Evolutionary conservation across 2,797 vertebrate genomes (phyloP), one percentile per base, ranked within the genome.

Genomic region (Pterois miles): DNA sequence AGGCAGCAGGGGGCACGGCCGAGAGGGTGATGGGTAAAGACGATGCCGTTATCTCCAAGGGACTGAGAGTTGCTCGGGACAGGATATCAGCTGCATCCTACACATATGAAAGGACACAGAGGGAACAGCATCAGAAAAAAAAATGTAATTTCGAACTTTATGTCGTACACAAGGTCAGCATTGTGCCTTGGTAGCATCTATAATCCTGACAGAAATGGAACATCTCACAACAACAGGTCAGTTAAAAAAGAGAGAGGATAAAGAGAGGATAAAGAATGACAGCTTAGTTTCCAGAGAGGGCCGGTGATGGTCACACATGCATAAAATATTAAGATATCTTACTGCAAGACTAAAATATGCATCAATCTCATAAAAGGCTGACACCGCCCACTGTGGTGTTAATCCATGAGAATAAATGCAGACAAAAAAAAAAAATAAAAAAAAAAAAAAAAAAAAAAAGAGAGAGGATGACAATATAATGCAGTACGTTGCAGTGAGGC

Each of bases 41-140:
- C 18, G 93, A 91, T 1, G 94, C 94, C 2, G 96, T 93, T 72
- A 96, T 80, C 20, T 96, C 96, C n/a, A 95, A 87, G 10, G 97
- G 96, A 68, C 97, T 97, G 46, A 94, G 94, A 64, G 98, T 99
- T 18, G 96, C 97, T 88, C 97, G 96, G 53, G 98, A 94, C 87
- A 98, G 95, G 50, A 98, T 98, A 68, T 99, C 97, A 14, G 96
- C 98, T 9, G 96, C 98, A 86, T 98, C 97, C 98, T 99, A 71
- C 31, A 65, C 54, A 52, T 16, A 48, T 9, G 60, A 67, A 78
- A 67, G n/a, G 22, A 70, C 16, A 75, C 12, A 76, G 23, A 71
- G 23, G 59, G 6, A 43, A 34, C 63, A 34, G 13, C 20, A 46
- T 48, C 7, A 65, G 16, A 12, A 20, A 27, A 59, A 25, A 59